Conservation (phyloP, 2,113 vertebrate species). For the human (Homo sapiens) region DNA sequence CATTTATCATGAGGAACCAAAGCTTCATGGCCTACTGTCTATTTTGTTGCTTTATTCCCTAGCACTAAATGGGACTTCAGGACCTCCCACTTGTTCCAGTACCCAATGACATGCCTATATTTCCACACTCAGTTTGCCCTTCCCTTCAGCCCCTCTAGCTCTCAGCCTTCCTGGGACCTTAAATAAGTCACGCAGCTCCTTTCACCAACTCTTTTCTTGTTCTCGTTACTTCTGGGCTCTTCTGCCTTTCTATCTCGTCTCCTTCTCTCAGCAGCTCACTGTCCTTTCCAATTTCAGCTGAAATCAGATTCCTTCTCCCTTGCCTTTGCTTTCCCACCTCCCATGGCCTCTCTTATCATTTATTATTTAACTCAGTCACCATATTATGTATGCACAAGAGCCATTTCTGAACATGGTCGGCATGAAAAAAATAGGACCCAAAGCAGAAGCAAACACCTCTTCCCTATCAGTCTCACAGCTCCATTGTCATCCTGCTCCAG, state of each 20-base stretch:
- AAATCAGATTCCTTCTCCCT: conserved; percentile 49
- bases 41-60: background rate
- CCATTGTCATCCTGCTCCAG: background rate
- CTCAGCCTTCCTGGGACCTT: background rate
- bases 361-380: conserved; percentile 71
- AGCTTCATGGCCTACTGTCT: background rate
- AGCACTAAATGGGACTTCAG: background rate
- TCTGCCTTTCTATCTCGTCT: background rate
- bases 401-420: conserved; percentile 32
- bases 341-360: conserved; percentile 58
- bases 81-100: background rate
- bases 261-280: background rate
- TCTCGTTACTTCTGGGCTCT: background rate
- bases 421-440: conserved; percentile 37
- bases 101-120: background rate
- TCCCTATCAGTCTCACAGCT: background rate
- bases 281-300: conserved; percentile 60
- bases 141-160: background rate
- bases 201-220: background rate
- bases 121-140: background rate
- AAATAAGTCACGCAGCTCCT: background rate
- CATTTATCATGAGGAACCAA: background rate
- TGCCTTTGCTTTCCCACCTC: conserved; percentile 35
- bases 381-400: conserved; percentile 51
- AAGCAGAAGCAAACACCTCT: background rate